Evolutionary conservation across 2,888 invertebrate species (phyloP).

Genomic region (Polyommatus iphigenia): DNA sequence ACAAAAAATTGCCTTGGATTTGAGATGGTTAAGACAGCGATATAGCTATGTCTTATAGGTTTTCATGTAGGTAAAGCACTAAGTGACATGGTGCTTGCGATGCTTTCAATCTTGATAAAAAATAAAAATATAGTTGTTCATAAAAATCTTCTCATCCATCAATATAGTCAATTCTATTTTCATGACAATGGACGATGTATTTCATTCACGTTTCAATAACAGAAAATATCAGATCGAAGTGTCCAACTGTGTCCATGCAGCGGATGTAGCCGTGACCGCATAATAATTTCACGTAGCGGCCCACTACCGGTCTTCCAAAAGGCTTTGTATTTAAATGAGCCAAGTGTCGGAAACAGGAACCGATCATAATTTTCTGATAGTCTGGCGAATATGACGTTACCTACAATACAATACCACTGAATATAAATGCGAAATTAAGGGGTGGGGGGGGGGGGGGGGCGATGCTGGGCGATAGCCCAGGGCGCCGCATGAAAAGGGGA

Average conservation of each 20-base stretch:
- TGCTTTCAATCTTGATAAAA: too few species aligned
- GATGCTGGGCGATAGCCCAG: too few species aligned
- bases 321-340: constrained; percentile 68
- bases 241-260: constrained; percentile 32
- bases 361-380: constrained; percentile 48
- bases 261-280: constrained; percentile 45
- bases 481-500: too few species aligned
- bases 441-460: too few species aligned
- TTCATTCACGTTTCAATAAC: too few species aligned
- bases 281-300: constrained; percentile 38
- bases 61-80: neutral
- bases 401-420: neutral
- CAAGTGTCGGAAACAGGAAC: constrained; percentile 68
- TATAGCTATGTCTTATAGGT: too few species aligned
- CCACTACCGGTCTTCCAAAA: constrained; percentile 51
- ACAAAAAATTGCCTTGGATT: too few species aligned
- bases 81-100: too few species aligned
- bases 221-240: neutral
- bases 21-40: too few species aligned
- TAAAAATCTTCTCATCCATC: neutral
- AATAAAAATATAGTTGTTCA: too few species aligned
- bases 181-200: neutral
- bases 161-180: neutral
- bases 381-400: constrained; percentile 37
- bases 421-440: constrained; percentile 8